Base-by-base conservation (phyloP, 2,797 vertebrate species). In the Protonibea diacanthus region DNA sequence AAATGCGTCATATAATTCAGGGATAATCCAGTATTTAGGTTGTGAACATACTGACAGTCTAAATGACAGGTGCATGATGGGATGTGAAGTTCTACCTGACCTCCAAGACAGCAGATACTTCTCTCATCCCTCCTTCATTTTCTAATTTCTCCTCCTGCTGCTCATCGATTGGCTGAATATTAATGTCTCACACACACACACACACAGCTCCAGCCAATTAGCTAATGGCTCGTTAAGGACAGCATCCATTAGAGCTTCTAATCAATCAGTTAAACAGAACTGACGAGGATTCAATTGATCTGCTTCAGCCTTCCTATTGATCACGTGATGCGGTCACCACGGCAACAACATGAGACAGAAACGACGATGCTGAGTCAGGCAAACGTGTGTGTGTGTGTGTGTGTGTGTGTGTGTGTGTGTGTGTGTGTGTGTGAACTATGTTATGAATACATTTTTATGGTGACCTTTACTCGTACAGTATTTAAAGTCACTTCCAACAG, bases 171-270 rank as follows among this genome's bases (percentile, higher is more conserved):
- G 59, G 44, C 25, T 23, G 15, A 65, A 57, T 68, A 81, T 81
- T 12, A 74, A 65, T 77, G 63, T 80, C 55, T 40, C 71, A 58
- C 56, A 51, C 59, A 60, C 52, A 67, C 40, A 55, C 80, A 40
- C 71, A 68, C 58, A 25, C 51, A 3, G 29, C 25, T 63, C 59
- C 9, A 53, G 57, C 81, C 86, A 90, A 91, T 91, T 86, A 90
- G 88, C 88, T 91, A 91, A 91, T 91, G 85, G 84, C 78, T 92
- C 59, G 18, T 91, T 91, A 82, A 81, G 82, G 53, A 42, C 20
- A 11, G 11, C 20, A 29, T 79, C 82, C 86, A 87, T 89, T 89
- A 88, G 21, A 83, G 42, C 53, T 29, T 81, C 79, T 79, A 84
- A 91, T 91, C 80, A 89, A 91, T 92, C 82, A 90, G 71, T 91